Conservation (phyloP, 1,140 invertebrate genomes). For the Magallana ariakensis region DNA sequence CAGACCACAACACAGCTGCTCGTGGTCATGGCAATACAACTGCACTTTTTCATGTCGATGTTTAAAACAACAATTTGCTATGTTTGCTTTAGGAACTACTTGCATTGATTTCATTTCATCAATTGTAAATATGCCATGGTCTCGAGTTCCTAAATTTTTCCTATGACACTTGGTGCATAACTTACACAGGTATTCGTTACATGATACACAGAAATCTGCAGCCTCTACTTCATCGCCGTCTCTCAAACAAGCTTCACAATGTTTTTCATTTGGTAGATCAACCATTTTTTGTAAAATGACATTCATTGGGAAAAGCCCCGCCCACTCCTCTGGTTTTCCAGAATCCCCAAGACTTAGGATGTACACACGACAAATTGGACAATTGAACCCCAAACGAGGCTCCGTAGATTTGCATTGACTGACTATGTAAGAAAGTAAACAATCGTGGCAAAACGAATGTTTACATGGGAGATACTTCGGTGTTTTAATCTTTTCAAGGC, state of each 20-base stretch:
- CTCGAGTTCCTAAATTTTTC: background rate
- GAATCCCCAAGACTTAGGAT: background rate
- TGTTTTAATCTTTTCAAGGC: background rate
- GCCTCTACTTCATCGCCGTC: too few relatives aligned
- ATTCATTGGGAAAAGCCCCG: background rate
- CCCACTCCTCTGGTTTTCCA: background rate
- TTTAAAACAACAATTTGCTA: background rate
- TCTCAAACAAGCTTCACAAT: background rate
- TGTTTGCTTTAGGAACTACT: background rate
- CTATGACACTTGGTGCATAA: background rate
- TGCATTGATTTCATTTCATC: background rate
- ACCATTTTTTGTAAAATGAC: background rate
- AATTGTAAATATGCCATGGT: background rate
- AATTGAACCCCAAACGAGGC: constrained; percentile 10
- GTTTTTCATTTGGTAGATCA: background rate
- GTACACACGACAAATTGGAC: background rate
- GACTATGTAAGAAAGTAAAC: background rate
- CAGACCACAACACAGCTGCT: too few relatives aligned
- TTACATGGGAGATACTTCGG: background rate
- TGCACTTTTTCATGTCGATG: background rate
- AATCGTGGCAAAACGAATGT: background rate
- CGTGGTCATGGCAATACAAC: too few relatives aligned
- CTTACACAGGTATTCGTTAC: too few relatives aligned
- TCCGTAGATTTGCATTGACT: background rate
- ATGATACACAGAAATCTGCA: too few relatives aligned